Conservation (phyloP, 1,140 invertebrate genomes). For the Drosophila malerkotliana region DNA sequence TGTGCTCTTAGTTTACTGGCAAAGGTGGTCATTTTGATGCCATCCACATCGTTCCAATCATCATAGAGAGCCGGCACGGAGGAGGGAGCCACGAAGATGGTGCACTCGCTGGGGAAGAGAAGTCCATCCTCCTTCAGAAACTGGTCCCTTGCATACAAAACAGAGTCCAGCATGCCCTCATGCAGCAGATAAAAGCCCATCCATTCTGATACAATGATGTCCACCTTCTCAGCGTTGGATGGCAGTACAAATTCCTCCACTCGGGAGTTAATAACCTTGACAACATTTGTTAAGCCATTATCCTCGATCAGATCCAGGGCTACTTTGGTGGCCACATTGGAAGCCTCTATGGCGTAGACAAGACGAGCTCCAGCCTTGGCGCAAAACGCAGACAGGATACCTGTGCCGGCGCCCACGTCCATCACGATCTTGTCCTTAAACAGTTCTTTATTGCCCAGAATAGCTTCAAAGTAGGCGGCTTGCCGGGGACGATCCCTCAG, state of each 20-base stretch:
- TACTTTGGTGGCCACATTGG: conserved; percentile 93
- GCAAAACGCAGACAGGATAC: conserved; percentile 97
- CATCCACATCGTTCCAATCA: conserved; percentile 86
- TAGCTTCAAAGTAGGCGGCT: conserved; percentile 92
- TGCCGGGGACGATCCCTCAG: conserved; percentile 92
- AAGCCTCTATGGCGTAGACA: conserved; percentile 97
- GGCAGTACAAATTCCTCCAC: conserved; percentile 91
- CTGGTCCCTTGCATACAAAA: conserved; percentile 95
- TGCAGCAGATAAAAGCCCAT: conserved; percentile 99
- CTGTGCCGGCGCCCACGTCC: conserved; percentile 98
- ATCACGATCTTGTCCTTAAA: conserved; percentile 92
- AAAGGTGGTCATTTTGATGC: conserved; percentile 86
- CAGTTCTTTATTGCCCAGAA: conserved; percentile 88
- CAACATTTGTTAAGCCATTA: conserved; percentile 85
- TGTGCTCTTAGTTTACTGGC: conserved; percentile 84
- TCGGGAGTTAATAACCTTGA: conserved; percentile 86
- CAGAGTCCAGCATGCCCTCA: conserved; percentile 98
- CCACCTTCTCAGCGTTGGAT: conserved; percentile 92
- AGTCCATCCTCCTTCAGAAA: conserved; percentile 92
- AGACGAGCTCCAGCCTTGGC: conserved; percentile 96
- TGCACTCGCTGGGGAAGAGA: conserved; percentile 87
- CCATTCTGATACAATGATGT: conserved; percentile 99
- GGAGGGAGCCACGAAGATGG: conserved; percentile 88
- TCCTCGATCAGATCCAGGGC: conserved; percentile 94
- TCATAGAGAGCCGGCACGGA: conserved; percentile 88